These are phyloP conservation scores for Rafetus swinhoei DNA, from an alignment of 2,113 vertebrate genomes.

Conservation along the genomic window DNA sequence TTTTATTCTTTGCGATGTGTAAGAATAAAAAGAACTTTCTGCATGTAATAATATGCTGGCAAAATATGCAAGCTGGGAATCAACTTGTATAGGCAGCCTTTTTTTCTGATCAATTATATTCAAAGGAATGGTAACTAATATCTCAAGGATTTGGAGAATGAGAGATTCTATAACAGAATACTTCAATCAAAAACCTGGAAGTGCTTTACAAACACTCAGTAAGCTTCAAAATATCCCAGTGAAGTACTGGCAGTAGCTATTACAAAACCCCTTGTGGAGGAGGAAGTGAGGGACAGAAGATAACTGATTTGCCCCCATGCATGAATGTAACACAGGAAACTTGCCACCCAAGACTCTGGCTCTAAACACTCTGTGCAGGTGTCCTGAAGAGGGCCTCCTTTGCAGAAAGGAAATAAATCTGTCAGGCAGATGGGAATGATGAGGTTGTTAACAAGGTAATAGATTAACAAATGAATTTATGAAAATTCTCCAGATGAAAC, in stretches of 20 bases:
- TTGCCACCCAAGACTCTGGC: background rate
- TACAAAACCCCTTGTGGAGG: background rate
- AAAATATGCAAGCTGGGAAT: background rate
- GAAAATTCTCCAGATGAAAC: background rate
- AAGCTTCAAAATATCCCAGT: background rate
- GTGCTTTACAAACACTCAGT: background rate
- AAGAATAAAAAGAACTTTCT: background rate
- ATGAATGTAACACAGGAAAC: background rate
- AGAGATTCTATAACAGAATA: background rate
- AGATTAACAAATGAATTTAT: background rate
- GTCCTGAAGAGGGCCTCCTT: background rate
- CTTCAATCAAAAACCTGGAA: background rate
- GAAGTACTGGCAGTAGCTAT: background rate
- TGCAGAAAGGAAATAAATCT: background rate
- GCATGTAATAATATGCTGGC: background rate
- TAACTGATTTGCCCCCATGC: background rate
- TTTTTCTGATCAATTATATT: no score
- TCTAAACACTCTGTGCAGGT: background rate
- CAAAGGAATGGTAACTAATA: no score
- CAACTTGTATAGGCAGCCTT: background rate
- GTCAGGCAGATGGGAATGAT: background rate
- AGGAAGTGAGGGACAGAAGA: background rate
- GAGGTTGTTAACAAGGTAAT: background rate
- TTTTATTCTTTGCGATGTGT: background rate
- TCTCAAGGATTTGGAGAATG: background rate